Evolutionary conservation across 2,797 vertebrate genomes (phyloP), one percentile per base, ranked within the genome.

Genomic region (Peromyscus aztecus): DNA sequence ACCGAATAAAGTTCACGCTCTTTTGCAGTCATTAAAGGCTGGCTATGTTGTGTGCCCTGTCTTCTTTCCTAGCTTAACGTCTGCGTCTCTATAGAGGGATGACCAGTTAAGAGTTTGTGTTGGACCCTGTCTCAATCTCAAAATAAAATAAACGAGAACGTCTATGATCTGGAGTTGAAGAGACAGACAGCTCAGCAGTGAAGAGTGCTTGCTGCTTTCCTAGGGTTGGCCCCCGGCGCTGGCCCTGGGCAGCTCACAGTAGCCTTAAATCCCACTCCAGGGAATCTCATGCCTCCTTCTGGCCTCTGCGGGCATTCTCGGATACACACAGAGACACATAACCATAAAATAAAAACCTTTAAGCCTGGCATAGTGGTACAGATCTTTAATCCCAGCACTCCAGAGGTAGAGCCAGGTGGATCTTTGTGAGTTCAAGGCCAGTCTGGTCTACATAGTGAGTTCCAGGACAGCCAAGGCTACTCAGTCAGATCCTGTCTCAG

Each of bases 1-100:
- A 71, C 63, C 91, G 97, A 93, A 97, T 90, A 97, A 97, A 95
- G 95, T 97, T 97, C 97, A 98, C 52, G 82, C 84, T 95, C 73
- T 92, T 93, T 40, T 95, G 46, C 19, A 73, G 67, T 61, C 76
- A 78, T 89, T 31, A 59, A 55, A 85, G 71, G 65, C 73, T 84
- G 61, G 57, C 34, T 89, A 12, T 71, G 17, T 34, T 43, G 24
- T 88, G 55, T 29, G 19, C 0, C 4, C 61, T 73, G 19, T 71
- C 29, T 78, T 86, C 85, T 75, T 46, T 78, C 76, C 78, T 19
- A 49, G 63, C 46, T 40, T 49, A 84, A 73, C 29, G 61, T 61
- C n/a, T 82, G 5, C 10, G 65, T 95, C 71, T 94, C 80, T 61
- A n/a, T 6, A 84, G 40, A 83, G 40, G 49, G 40, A 19, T 90